Evolutionary conservation across 1,140 invertebrate species (phyloP), one percentile per base, ranked within the genome.

Genomic region (Solenopsis invicta): DNA sequence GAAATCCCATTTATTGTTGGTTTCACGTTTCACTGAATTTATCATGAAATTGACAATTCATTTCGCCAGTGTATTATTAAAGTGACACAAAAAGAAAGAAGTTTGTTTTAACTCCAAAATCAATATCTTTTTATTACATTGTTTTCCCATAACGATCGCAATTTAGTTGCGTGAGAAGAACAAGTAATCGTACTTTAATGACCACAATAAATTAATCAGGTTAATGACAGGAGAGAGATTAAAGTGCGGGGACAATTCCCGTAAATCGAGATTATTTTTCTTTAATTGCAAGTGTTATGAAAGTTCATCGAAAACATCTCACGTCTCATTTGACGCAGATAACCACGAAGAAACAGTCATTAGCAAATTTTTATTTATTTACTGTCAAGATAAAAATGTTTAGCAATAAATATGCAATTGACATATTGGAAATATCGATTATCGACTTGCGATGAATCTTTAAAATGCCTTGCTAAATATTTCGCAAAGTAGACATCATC

Each of bases 1-100:
- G 37, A 91, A 88, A 88, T 91, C 82, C 88, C 72, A 91, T 91
- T 90, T 90, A 24, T 69, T 82, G 64, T 48, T 56, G 61, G n/a
- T 48, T 76, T 18, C 0, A 21, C 10, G 4, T 45, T 8, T 41
- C 62, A 64, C 29, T 18, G 6, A 9, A 41, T 48, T 74, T 34
- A 45, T 71, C 6, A 56, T 18, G 50, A 61, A n/a, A 18, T 21
- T 1, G 24, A 37, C 18, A 21, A 24, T 56, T 50, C 18, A 18
- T 21, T 45, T 81, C 21, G 1, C 34, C 10, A 34, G 10, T 29
- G 12, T 45, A 81, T 16, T 21, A 87, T 90, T 61, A 80, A 90
- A 85, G 56, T 45, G 37, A 50, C 54, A 50, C 37, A 85, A 85
- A 90, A 64, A 67, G 86, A 86, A 90, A 29, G 29, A 29, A 29